Conservation (phyloP, 2,113 vertebrate species). For the Gymnorhina tibicen region DNA sequence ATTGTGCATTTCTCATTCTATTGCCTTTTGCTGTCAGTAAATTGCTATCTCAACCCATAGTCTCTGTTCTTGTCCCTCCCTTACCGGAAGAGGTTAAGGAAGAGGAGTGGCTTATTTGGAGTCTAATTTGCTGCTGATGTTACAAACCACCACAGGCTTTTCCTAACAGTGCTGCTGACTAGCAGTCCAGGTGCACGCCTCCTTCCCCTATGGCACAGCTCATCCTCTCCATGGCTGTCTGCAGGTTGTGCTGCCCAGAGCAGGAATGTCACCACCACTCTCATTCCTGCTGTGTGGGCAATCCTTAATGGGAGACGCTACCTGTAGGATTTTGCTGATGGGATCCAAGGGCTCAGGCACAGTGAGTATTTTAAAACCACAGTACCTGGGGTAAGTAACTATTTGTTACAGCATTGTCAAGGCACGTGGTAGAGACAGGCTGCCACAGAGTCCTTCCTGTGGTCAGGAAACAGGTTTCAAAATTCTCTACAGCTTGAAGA, state of each 20-base stretch:
- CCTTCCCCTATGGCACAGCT: background rate
- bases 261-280: too few species aligned
- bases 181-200: too few species aligned
- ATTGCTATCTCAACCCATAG: background rate
- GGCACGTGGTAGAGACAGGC: background rate
- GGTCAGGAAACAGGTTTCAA: background rate
- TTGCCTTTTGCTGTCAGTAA: background rate
- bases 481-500: background rate
- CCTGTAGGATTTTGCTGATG: background rate
- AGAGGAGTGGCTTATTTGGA: background rate
- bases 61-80: background rate
- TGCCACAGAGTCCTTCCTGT: background rate
- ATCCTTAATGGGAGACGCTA: accelerated
- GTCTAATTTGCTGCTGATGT: background rate
- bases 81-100: too few species aligned
- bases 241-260: background rate
- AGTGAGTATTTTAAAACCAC: background rate
- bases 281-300: background rate
- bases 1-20: background rate
- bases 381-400: background rate
- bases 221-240: background rate
- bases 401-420: background rate
- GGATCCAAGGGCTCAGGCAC: background rate
- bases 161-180: accelerated
- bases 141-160: background rate